Percentiles rank a stretch among this genome's conserved stretches.
These are phyloP conservation scores for Galaxea fascicularis DNA, from an alignment of 92 coral and sea anemone genomes.

Conservation along the genomic window DNA sequence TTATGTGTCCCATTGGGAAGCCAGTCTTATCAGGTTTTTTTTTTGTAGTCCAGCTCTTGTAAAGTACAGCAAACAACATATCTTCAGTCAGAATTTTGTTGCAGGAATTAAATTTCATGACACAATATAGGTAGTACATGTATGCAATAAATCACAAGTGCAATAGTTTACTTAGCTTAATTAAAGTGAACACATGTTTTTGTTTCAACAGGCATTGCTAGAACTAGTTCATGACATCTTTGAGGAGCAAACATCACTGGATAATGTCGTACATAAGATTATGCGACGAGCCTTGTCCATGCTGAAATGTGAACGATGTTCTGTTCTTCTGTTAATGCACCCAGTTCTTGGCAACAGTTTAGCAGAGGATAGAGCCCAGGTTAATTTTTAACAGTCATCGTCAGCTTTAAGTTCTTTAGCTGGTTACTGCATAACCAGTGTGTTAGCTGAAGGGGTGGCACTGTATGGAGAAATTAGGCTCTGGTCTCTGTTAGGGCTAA, in stretches of 20 bases:
- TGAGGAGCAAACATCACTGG: slow-evolving; percentile 98
- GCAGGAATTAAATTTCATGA: not conserved
- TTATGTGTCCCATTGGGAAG: too few species aligned
- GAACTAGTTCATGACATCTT: slow-evolving; percentile 98
- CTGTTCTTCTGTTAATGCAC: slow-evolving; percentile 89
- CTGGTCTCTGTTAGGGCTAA: too few species aligned
- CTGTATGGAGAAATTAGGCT: too few species aligned
- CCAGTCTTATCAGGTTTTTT: too few species aligned
- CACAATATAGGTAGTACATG: not conserved
- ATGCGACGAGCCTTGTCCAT: slow-evolving; percentile 93
- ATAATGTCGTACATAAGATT: slow-evolving; percentile 94
- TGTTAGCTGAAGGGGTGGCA: too few species aligned
- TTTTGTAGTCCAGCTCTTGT: too few species aligned
- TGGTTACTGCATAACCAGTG: too few species aligned
- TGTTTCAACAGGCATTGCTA: slow-evolving; percentile 79
- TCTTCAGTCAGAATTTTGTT: too few species aligned
- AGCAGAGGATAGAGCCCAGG: slow-evolving; percentile 86
- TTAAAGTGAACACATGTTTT: too few species aligned
- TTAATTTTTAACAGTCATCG: slow-evolving; percentile 10
- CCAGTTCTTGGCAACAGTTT: slow-evolving; percentile 87
- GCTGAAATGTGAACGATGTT: slow-evolving; percentile 96
- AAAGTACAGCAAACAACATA: too few species aligned
- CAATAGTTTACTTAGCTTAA: too few species aligned
- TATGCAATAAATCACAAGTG: not conserved
- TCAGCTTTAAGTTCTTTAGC: not conserved